Percentiles rank a stretch among this genome's conserved stretches.
phyloP scores from a whole-genome alignment of 2,797 vertebrate species.

The Neomorphus geoffroyi region DNA sequence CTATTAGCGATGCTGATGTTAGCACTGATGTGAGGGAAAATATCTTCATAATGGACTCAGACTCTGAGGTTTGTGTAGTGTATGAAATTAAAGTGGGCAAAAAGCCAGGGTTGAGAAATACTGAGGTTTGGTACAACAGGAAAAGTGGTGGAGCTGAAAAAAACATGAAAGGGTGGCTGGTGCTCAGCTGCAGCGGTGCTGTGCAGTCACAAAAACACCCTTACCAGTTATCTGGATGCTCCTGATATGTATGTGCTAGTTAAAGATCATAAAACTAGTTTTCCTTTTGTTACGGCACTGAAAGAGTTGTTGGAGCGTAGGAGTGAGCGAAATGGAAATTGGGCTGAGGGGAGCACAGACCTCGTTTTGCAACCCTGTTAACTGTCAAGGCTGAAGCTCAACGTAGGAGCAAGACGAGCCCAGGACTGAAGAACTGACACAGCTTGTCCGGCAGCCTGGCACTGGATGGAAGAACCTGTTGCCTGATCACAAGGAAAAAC shows the following conservation, averaged over 20 bases:
- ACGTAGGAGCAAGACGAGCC: neutral
- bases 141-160: neutral
- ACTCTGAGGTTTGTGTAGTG: neutral
- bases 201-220: rapidly evolving
- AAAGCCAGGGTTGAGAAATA: neutral
- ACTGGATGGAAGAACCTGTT: neutral
- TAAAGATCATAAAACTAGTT: neutral
- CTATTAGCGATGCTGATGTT: neutral
- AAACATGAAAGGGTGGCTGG: neutral
- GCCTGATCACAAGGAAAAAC: neutral
- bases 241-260: rapidly evolving
- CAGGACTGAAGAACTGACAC: neutral
- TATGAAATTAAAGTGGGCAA: neutral
- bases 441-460: neutral
- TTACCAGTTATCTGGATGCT: rapidly evolving
- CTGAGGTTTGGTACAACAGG: neutral
- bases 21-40: neutral
- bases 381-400: neutral
- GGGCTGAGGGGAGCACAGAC: neutral
- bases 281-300: neutral
- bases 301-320: neutral
- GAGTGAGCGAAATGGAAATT: neutral
- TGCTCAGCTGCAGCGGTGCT: neutral
- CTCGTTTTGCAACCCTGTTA: neutral
- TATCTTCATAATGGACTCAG: neutral